Conservation (phyloP, 1,140 invertebrate genomes). For the Drosophila bocqueti region DNA sequence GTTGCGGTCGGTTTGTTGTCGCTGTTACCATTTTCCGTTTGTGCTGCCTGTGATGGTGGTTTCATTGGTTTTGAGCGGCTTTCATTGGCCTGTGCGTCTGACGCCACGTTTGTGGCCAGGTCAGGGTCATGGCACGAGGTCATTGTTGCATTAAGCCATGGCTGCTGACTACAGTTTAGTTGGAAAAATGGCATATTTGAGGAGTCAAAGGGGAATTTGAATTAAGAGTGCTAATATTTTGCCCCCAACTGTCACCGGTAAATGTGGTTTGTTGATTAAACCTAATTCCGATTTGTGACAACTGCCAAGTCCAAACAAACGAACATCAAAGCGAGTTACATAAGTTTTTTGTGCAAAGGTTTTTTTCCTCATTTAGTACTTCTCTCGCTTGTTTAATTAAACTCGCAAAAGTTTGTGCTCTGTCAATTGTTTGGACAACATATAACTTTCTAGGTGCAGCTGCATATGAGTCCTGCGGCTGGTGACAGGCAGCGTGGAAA, state of each 20-base stretch:
- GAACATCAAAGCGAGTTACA: constrained; percentile 22
- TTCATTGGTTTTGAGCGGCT: constrained; percentile 24
- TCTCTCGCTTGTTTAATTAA: constrained; percentile 26
- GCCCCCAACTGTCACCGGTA: constrained; percentile 4
- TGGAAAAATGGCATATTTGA: neutral
- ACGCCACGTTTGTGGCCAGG: constrained; percentile 11
- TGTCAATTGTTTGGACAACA: constrained; percentile 29
- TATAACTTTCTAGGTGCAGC: neutral
- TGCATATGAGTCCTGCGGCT: constrained; percentile 11
- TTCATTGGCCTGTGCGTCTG: neutral
- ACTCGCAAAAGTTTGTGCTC: constrained; percentile 27
- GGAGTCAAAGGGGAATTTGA: neutral
- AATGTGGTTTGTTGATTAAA: constrained; percentile 28
- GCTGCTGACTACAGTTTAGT: no score
- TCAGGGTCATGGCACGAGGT: constrained; percentile 39
- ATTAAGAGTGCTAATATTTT: neutral
- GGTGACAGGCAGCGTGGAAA: constrained; percentile 47
- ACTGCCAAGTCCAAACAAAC: constrained; percentile 31
- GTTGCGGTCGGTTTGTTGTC: constrained; percentile 46
- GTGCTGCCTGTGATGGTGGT: constrained; percentile 22
- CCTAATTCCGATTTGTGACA: constrained; percentile 35
- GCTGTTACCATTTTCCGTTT: constrained; percentile 29
- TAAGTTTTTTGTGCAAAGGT: constrained; percentile 11
- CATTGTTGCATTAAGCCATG: constrained; percentile 29
- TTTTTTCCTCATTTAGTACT: constrained; percentile 3